These are phyloP conservation scores for Quadroppia sp. DNA, from an alignment of 2,888 invertebrate species.

Conservation along the genomic window DNA sequence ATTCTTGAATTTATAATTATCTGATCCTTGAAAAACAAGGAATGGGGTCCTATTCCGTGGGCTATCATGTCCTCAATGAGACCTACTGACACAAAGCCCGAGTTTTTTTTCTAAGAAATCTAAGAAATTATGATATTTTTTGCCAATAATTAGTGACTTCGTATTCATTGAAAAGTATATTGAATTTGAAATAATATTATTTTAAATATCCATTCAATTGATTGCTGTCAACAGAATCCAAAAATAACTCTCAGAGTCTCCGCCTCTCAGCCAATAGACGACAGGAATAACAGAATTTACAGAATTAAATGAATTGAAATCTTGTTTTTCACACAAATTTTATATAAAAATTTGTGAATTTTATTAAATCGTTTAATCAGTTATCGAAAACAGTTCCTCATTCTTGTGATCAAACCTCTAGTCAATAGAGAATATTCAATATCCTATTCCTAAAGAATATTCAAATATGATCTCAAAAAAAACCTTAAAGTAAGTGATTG, in stretches of 20 bases:
- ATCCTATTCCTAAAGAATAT: background rate
- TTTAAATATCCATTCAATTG: background rate
- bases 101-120: too few species aligned
- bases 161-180: background rate
- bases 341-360: background rate
- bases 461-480: background rate
- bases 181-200: background rate
- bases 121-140: too few species aligned
- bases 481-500: background rate
- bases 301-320: background rate
- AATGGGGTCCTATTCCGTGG: too few species aligned
- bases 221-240: conserved; percentile 13
- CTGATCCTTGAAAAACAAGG: too few species aligned
- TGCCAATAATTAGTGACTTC: too few species aligned
- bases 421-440: background rate
- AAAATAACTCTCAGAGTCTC: background rate
- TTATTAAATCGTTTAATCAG: background rate
- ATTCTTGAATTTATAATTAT: too few species aligned
- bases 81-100: too few species aligned
- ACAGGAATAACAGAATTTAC: background rate
- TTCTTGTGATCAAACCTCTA: background rate
- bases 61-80: too few species aligned
- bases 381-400: background rate
- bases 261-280: background rate
- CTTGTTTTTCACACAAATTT: background rate